A percentile compares a stretch with the other conserved stretches of the same genome.
Conservation (phyloP, 2,113 vertebrate genomes). For the Eudyptes chrysolophus region DNA sequence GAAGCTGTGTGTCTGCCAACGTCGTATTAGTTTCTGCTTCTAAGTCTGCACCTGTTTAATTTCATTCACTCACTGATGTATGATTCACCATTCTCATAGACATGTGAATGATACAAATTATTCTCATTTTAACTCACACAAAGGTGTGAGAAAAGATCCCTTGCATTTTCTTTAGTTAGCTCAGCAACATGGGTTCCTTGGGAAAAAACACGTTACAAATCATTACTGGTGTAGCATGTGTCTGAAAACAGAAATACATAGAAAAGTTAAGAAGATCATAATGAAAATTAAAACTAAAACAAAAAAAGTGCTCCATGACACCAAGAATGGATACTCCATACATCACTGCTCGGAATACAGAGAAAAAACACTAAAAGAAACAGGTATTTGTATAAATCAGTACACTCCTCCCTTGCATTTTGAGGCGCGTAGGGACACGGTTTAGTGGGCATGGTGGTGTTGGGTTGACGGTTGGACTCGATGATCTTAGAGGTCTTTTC, state of each 20-base stretch:
- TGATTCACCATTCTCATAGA: not conserved
- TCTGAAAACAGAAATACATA: conserved; percentile 44
- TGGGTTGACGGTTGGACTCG: too few species aligned
- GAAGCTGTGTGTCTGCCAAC: conserved; percentile 18
- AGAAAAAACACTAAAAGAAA: not conserved
- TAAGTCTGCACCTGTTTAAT: conserved; percentile 53
- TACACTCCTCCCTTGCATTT: not conserved
- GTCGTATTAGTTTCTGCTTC: conserved; percentile 48
- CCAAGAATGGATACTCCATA: not conserved
- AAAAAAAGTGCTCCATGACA: not conserved
- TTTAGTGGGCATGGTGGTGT: too few species aligned
- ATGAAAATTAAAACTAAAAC: not conserved
- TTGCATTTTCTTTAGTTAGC: not conserved
- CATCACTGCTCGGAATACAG: not conserved
- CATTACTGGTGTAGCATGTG: not conserved
- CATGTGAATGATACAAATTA: not conserved
- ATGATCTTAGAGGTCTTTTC: too few species aligned
- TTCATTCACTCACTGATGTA: conserved; percentile 21
- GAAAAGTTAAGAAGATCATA: not conserved
- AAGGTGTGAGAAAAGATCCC: not conserved
- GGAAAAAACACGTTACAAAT: conserved; percentile 15
- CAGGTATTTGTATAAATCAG: not conserved
- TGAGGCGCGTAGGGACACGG: too few species aligned
- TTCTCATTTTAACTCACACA: not conserved
- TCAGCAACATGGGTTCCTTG: not conserved